Percentiles rank a stretch among this genome's conserved stretches.
Conservation (phyloP, 1,140 invertebrate species). For the Sitophilus oryzae region DNA sequence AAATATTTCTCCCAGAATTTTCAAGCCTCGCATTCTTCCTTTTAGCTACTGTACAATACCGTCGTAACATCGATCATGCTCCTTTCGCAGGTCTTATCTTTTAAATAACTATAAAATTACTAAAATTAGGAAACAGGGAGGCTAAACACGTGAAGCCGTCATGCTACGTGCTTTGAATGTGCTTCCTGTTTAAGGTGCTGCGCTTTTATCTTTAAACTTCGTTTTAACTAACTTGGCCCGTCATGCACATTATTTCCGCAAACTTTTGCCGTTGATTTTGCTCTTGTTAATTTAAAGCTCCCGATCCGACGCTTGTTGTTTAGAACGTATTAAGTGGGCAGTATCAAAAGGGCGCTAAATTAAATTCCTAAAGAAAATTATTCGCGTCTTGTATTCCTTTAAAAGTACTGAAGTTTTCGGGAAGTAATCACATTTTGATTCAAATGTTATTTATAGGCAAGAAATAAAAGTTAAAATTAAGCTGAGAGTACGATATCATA, state of each 20-base stretch:
- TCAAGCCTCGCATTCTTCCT: too few species aligned
- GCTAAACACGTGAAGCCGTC: not conserved
- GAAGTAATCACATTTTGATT: too few species aligned
- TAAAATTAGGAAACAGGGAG: not conserved
- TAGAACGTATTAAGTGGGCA: not conserved
- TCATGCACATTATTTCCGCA: not conserved
- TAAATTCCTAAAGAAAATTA: not conserved
- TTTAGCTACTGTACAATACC: too few species aligned
- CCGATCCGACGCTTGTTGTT: too few species aligned
- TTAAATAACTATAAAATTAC: not conserved
- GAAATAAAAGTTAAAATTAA: too few species aligned
- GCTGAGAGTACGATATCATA: too few species aligned
- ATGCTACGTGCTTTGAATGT: not conserved
- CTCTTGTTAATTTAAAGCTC: not conserved
- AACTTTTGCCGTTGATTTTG: not conserved
- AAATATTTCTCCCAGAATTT: too few species aligned
- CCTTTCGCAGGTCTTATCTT: too few species aligned
- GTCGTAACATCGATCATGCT: too few species aligned
- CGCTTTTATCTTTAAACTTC: not conserved
- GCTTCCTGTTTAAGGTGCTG: not conserved
- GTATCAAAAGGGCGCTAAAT: not conserved
- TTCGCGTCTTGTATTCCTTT: too few species aligned
- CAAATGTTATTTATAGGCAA: too few species aligned
- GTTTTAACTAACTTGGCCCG: not conserved
- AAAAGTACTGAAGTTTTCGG: too few species aligned